Percentiles rank a stretch among this genome's conserved stretches.
Evolutionary conservation across 1,140 invertebrate species (phyloP).

Genomic region (Goniozus legneri): DNA sequence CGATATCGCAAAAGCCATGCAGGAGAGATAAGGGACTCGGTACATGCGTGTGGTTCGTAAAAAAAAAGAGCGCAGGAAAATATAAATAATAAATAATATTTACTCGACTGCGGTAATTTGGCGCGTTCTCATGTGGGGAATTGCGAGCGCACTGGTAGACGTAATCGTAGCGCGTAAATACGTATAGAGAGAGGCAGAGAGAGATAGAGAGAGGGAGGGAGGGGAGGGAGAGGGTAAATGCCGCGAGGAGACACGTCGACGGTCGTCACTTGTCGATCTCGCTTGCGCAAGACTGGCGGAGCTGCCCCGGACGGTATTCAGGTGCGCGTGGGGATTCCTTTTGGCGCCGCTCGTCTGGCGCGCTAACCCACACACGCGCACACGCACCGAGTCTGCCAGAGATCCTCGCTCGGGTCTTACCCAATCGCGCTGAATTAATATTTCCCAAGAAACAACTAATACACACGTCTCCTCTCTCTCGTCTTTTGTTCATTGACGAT

Average conservation of each 20-base stretch:
- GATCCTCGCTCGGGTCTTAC: not conserved
- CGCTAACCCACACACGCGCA: too few species aligned
- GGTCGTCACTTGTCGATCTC: slow-evolving; percentile 21
- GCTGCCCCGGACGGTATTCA: slow-evolving; percentile 31
- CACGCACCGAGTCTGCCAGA: slow-evolving; percentile 19
- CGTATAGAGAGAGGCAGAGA: slow-evolving; percentile 5
- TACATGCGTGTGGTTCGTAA: too few species aligned
- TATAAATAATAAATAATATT: too few species aligned
- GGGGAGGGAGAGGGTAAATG: not conserved
- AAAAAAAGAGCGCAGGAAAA: too few species aligned
- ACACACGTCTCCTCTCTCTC: not conserved
- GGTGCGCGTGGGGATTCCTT: slow-evolving; percentile 44
- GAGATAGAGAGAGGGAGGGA: not conserved
- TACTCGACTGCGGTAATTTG: too few species aligned
- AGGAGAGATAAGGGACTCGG: too few species aligned
- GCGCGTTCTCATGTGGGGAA: too few species aligned
- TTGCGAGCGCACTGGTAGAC: too few species aligned
- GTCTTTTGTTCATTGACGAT: too few species aligned
- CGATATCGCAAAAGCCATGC: too few species aligned
- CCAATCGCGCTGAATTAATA: not conserved
- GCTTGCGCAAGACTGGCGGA: slow-evolving; percentile 31
- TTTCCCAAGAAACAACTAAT: not conserved
- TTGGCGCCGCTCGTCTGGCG: slow-evolving; percentile 44
- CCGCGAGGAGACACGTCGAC: slow-evolving; percentile 13
- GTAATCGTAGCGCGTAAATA: too few species aligned